A percentile compares a stretch with the other conserved stretches of the same genome.
Evolutionary conservation across 30 jellyfish, hydroid and myxozoan genomes (phyloP).

Genomic region (Rhopilema esculentum): DNA sequence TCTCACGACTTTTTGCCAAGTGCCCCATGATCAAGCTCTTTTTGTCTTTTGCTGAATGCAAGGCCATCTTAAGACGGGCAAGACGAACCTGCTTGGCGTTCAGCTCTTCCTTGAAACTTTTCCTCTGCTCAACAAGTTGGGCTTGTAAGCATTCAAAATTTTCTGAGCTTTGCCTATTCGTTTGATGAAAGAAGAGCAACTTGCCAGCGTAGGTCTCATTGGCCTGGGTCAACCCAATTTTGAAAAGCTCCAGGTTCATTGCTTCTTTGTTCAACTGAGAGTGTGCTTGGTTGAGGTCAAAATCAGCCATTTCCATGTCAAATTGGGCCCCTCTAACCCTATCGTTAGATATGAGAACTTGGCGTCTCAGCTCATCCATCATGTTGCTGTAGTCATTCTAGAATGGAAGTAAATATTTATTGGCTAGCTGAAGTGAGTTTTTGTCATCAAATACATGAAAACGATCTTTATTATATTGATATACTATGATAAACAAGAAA

Average conservation of each 20-base stretch:
- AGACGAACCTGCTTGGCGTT: background rate
- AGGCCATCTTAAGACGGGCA: background rate
- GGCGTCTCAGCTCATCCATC: background rate
- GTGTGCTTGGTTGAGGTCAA: background rate
- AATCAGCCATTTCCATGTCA: background rate
- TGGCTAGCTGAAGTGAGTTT: too few species aligned
- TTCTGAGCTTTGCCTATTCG: background rate
- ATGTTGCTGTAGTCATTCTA: background rate
- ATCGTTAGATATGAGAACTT: background rate
- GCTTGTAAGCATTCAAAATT: background rate
- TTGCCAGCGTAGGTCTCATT: background rate
- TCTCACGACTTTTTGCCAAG: background rate
- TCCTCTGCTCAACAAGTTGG: background rate
- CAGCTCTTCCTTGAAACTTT: background rate
- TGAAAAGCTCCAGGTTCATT: background rate
- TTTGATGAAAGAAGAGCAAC: background rate
- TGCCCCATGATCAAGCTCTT: background rate
- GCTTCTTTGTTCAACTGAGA: background rate
- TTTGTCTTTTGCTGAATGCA: background rate
- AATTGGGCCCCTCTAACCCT: background rate
- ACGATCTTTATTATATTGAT: too few species aligned
- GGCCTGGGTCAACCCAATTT: background rate
- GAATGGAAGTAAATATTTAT: background rate
- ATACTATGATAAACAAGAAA: too few species aligned
- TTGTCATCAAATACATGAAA: too few species aligned